phyloP scores from a whole-genome alignment of 2,888 invertebrate genomes.

The Caenorhabditis sp. region DNA sequence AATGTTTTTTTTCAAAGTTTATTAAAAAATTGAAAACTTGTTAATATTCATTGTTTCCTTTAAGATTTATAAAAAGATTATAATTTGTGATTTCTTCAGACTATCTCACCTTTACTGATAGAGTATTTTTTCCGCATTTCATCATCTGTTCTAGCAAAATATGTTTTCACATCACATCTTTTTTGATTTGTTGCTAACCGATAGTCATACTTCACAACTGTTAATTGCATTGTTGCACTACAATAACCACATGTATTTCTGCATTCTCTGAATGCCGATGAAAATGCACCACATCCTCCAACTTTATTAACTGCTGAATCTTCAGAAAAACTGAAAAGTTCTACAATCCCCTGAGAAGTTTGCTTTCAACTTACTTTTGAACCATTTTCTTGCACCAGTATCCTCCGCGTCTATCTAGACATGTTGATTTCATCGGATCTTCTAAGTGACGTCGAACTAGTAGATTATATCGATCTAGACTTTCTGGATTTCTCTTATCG shows the following conservation, averaged over 20 bases:
- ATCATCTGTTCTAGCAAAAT: conserved; percentile 50
- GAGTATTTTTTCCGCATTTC: conserved; percentile 29
- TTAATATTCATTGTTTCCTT: too few relatives aligned
- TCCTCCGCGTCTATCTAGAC: conserved; percentile 45
- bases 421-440: conserved; percentile 45
- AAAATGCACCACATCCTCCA: conserved; percentile 58
- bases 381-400: conserved; percentile 46
- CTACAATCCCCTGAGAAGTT: too few relatives aligned
- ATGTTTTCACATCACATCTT: conserved; percentile 50
- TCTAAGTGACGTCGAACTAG: conserved; percentile 37
- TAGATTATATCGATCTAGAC: conserved; percentile 24
- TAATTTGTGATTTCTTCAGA: too few relatives aligned
- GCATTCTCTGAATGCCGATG: conserved; percentile 67
- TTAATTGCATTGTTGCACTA: conserved; percentile 43
- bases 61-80: too few relatives aligned
- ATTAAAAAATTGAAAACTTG: too few relatives aligned
- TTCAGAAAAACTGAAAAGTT: background rate
- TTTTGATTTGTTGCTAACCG: conserved; percentile 40
- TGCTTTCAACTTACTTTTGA: conserved; percentile 29
- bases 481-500: conserved; percentile 27
- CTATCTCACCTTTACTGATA: conserved; percentile 18
- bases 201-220: conserved; percentile 46
- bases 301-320: background rate
- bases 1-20: too few relatives aligned
- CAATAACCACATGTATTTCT: conserved; percentile 66